Base-by-base conservation (phyloP, 2,888 invertebrate genomes). In the Dyspetes luteomarginatus region DNA sequence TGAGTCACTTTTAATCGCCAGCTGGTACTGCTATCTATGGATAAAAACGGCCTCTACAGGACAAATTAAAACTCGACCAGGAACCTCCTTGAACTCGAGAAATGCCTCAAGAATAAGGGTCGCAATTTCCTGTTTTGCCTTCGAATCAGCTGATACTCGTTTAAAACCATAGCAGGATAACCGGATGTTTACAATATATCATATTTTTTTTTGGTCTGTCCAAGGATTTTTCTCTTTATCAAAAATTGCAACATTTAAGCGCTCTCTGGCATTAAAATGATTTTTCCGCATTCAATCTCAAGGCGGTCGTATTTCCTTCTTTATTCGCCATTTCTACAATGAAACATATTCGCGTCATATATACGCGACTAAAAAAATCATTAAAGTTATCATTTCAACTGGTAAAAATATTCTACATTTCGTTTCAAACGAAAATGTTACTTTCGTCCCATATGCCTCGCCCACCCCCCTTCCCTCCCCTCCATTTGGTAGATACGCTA, bases 331-430 rank as follows among this genome's bases (percentile, higher is more conserved):
- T 58, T 45, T 60, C 50, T 67, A 71, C 24, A 65, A 65, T 17
- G 50, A 50, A 50, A 17, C n/a, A 12, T 36, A 15, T 58, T 12
- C 28, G 19, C 60, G 28, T 45, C 30, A 30, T n/a, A n/a, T n/a
- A n/a, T n/a, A n/a, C n/a, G n/a, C n/a, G n/a, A n/a, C n/a, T n/a
- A n/a, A n/a, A 30, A 45, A 9, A 65, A 28, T 65, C 24, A 58
- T 67, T 45, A 58, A 15, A 67, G 45, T 75, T 22, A 58, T 55
- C 30, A 17, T 41, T 56, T 74, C 75, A 60, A 75, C 58, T 75
- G 50, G 75, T 56, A 60, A 36, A 48, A 67, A 28, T 48, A 67
- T 75, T 19, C 17, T 48, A 28, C 26, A 15, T 48, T 48, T 64
- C 24, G 9, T 62, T 43, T 12, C 45, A 19, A 67, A 48, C 58